A percentile compares a stretch with the other conserved stretches of the same genome.
These are phyloP conservation scores for Diogma glabrata DNA, from an alignment of 2,888 invertebrate genomes.

Conservation along the genomic window DNA sequence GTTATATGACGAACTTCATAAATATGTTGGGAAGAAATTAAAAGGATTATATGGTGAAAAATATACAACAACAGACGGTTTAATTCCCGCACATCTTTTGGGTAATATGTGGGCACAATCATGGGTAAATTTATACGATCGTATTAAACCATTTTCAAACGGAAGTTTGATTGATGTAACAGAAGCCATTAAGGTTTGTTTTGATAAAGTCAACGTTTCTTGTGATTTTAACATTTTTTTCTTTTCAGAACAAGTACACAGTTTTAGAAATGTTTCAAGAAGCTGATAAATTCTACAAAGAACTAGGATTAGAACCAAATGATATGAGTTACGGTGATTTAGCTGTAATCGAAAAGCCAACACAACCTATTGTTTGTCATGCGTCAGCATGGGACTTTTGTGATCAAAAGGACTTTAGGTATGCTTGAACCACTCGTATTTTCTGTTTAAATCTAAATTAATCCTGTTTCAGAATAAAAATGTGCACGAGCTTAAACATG, in stretches of 20 bases:
- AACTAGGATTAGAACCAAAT: slow-evolving; percentile 38
- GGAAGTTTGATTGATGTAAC: slow-evolving; percentile 37
- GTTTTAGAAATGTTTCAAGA: slow-evolving; percentile 35
- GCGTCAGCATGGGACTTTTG: slow-evolving; percentile 47
- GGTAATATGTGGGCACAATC: slow-evolving; percentile 46
- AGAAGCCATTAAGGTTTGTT: slow-evolving; percentile 33
- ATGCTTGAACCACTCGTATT: too few relatives aligned
- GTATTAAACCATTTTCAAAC: slow-evolving; percentile 32
- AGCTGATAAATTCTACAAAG: slow-evolving; percentile 39
- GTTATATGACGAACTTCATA: slow-evolving; percentile 43
- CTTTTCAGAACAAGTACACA: too few relatives aligned
- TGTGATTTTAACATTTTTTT: too few relatives aligned
- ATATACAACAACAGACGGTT: slow-evolving; percentile 26
- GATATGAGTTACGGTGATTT: slow-evolving; percentile 35
- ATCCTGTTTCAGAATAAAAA: slow-evolving; percentile 16
- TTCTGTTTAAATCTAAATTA: too few relatives aligned
- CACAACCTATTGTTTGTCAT: slow-evolving; percentile 42
- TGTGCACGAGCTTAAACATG: slow-evolving; percentile 15
- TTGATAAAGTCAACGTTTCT: too few relatives aligned
- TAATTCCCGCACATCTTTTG: slow-evolving; percentile 46
- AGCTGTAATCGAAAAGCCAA: slow-evolving; percentile 42
- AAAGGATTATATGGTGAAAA: slow-evolving; percentile 32
- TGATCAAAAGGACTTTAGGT: slow-evolving; percentile 39
- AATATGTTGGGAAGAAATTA: slow-evolving; percentile 40
- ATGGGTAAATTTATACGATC: slow-evolving; percentile 35